Base-by-base conservation (phyloP, 2,113 vertebrate species). In the Tautogolabrus adspersus region DNA sequence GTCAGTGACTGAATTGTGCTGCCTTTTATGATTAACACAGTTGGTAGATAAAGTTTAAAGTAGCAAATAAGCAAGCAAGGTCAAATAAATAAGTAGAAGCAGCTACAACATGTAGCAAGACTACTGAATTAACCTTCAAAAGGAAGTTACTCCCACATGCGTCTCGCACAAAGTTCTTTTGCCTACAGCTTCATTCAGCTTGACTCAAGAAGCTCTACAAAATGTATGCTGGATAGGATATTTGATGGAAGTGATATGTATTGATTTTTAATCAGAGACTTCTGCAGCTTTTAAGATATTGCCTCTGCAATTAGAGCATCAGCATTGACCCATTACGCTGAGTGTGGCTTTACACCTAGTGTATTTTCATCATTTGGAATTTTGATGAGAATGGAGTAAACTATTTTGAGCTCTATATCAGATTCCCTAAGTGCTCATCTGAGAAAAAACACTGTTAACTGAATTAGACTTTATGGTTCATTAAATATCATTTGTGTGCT, bases 221-320 rank as follows among this genome's bases (percentile, higher is more conserved):
- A 55, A 40, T n/a, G 82, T 64, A 85, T 66, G 66, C 71, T 72
- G 87, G 82, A 88, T 74, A 78, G 75, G 42, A 87, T 34, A 65
- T 89, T 79, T 82, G 75, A 88, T 90, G 72, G 75, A 87, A 88
- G 87, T 87, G 79, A 90, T 84, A 75, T 40, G 4, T 87, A 93
- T 92, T 81, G 92, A 92, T 92, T 93, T 91, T 91, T 85, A 81
- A 88, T 82, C 87, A 66, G 79, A 64, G 84, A 83, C 67, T 87
- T 90, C 82, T 81, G 74, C 81, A 89, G 92, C 93, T 93, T 90
- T 93, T 91, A 92, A 88, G 91, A 93, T 91, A 93, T 93, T 93
- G 87, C 91, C 90, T 91, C 91, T 86, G 81, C 91, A 91, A 91
- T 93, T 91, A 88, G 73, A 87, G 75, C 91, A 83, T 89, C 81